Percentiles rank a stretch among this genome's conserved stretches.
phyloP scores from a whole-genome alignment of 2,797 vertebrate genomes.

The Siniperca obscura region DNA sequence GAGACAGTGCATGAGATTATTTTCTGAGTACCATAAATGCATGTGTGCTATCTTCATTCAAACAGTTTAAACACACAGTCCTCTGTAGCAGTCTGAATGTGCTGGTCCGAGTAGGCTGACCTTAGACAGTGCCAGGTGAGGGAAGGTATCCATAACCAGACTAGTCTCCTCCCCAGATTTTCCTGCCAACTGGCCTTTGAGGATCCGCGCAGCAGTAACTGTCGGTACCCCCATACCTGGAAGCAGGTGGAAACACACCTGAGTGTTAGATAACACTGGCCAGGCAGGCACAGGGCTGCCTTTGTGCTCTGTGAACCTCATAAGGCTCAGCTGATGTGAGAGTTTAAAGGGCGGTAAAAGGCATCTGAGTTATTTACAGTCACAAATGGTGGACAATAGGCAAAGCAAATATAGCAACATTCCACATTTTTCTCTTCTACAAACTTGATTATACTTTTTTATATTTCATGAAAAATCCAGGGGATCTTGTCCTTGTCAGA shows the following conservation, averaged over 20 bases:
- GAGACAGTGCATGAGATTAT: neutral
- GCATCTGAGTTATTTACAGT: slow-evolving; percentile 20
- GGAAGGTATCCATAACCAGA: slow-evolving; percentile 87
- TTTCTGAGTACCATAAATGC: neutral
- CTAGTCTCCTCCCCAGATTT: slow-evolving; percentile 83
- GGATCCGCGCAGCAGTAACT: slow-evolving; percentile 86
- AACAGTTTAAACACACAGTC: neutral
- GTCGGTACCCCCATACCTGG: slow-evolving; percentile 87
- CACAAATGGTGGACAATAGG: neutral
- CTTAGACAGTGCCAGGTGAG: slow-evolving; percentile 87
- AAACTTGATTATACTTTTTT: neutral
- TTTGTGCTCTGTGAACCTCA: slow-evolving; percentile 36
- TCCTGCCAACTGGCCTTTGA: slow-evolving; percentile 84
- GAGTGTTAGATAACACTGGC: slow-evolving; percentile 39
- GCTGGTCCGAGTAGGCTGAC: slow-evolving; percentile 60
- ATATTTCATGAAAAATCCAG: neutral
- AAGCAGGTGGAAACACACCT: slow-evolving; percentile 50
- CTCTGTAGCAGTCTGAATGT: neutral
- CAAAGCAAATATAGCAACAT: neutral
- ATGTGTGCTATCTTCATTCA: neutral
- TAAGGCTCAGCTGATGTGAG: slow-evolving; percentile 18
- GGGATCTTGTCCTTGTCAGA: neutral
- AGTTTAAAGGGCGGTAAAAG: slow-evolving; percentile 28
- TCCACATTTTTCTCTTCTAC: neutral
- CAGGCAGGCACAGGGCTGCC: slow-evolving; percentile 19